These are phyloP conservation scores for Samia ricini DNA, from an alignment of 1,140 invertebrate genomes.

Conservation along the genomic window DNA sequence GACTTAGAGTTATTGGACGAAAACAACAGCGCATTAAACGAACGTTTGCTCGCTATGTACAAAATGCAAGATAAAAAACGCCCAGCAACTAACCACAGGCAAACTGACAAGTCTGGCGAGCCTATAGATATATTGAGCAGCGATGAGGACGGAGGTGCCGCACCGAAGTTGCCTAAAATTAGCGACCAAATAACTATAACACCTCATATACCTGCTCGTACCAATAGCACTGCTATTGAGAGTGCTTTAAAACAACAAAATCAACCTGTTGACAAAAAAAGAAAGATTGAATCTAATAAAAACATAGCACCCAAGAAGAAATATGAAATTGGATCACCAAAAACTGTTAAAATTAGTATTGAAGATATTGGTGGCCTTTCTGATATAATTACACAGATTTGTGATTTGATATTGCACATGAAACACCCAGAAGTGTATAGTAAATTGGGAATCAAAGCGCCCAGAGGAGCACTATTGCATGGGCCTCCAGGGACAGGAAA, in stretches of 20 bases:
- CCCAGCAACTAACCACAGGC: constrained; percentile 43
- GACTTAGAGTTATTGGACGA: constrained; percentile 77
- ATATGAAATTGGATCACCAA: constrained; percentile 49
- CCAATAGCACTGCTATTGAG: constrained; percentile 50
- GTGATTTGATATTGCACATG: constrained; percentile 89
- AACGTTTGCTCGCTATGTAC: constrained; percentile 71
- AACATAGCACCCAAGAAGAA: constrained; percentile 51
- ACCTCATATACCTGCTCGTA: constrained; percentile 59
- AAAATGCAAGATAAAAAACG: constrained; percentile 72
- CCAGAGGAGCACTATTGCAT: constrained; percentile 91
- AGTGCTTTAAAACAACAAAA: constrained; percentile 41
- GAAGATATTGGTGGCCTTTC: constrained; percentile 87
- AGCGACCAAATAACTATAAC: constrained; percentile 73
- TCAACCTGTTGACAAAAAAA: constrained; percentile 52
- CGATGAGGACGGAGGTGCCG: constrained; percentile 75
- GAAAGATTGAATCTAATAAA: constrained; percentile 53
- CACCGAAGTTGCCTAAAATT: constrained; percentile 69
- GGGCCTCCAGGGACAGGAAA: constrained; percentile 97
- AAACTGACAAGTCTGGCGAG: constrained; percentile 70
- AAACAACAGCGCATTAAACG: constrained; percentile 71
- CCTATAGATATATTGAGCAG: constrained; percentile 79
- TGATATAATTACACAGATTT: constrained; percentile 86
- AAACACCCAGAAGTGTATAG: constrained; percentile 90
- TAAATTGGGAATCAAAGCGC: constrained; percentile 88
- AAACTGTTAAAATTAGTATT: constrained; percentile 80